Evolutionary conservation across 2,888 invertebrate genomes (phyloP).

Genomic region (Drosophila nigricruria): DNA sequence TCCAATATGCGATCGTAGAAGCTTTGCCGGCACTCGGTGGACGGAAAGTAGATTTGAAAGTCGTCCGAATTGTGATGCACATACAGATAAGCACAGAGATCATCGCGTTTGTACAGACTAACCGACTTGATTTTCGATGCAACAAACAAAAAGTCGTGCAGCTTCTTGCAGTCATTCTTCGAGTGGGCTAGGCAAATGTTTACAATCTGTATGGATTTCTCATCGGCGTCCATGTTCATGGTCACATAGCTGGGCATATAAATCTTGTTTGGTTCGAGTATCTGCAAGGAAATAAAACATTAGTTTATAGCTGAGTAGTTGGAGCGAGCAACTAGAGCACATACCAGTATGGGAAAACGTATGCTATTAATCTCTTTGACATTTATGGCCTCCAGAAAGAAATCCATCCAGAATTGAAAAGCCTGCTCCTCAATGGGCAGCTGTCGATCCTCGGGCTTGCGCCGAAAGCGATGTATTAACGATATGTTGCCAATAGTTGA

Average conservation of each 20-base stretch:
- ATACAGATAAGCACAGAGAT: constrained; percentile 97
- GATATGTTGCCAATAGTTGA: constrained; percentile 98
- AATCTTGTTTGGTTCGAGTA: constrained; percentile 96
- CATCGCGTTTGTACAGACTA: constrained; percentile 97
- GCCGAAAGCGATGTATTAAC: constrained; percentile 95
- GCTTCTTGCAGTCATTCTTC: constrained; percentile 91
- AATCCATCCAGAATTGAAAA: constrained; percentile 99
- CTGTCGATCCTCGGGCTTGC: constrained; percentile 90
- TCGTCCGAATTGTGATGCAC: constrained; percentile 99
- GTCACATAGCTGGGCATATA: constrained; percentile 98
- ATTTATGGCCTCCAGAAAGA: constrained; percentile 97
- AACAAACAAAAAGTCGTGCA: constrained; percentile 97
- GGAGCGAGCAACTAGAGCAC: neutral
- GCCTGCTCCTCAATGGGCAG: constrained; percentile 93
- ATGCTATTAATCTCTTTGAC: constrained; percentile 92
- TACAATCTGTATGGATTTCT: constrained; percentile 95
- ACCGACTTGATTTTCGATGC: constrained; percentile 88
- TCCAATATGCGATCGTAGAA: constrained; percentile 94
- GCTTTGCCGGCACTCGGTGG: constrained; percentile 92
- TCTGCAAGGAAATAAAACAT: constrained; percentile 85
- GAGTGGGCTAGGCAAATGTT: constrained; percentile 93
- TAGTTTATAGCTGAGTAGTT: neutral
- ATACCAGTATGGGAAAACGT: constrained; percentile 90
- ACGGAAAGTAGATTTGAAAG: constrained; percentile 99
- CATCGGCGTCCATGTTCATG: constrained; percentile 97